Percentiles rank a stretch among this genome's conserved stretches.
Conservation (phyloP, 2,888 invertebrate genomes). For the Fissipunctia ypsillon region DNA sequence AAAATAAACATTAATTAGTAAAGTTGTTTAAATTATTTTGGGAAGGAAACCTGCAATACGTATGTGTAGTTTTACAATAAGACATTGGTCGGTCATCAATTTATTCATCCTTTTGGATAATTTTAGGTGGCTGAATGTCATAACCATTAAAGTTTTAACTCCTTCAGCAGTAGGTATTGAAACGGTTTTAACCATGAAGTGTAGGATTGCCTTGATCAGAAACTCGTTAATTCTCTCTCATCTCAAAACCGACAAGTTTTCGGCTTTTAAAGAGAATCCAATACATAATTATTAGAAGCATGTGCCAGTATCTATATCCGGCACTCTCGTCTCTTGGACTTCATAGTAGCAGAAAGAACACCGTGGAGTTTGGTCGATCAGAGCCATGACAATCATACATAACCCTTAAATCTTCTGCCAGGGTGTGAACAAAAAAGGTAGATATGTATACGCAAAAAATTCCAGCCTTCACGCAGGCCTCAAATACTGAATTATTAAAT, state of each 20-base stretch:
- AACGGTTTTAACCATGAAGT: neutral
- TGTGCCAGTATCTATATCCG: neutral
- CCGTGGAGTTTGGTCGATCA: neutral
- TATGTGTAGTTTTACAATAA: neutral
- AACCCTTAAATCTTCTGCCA: too few species aligned
- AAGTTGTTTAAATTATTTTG: slow-evolving; percentile 2
- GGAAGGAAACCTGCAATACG: neutral
- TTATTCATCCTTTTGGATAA: neutral
- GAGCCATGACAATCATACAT: neutral
- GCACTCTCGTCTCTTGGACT: neutral
- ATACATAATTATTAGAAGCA: neutral
- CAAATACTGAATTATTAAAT: neutral
- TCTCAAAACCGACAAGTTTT: neutral
- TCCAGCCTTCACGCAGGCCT: neutral
- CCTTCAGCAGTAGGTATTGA: neutral
- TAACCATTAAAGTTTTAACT: neutral
- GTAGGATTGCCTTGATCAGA: neutral
- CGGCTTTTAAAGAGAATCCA: neutral
- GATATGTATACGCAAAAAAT: too few species aligned
- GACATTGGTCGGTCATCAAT: neutral
- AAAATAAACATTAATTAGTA: slow-evolving; percentile 18
- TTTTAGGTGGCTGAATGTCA: neutral
- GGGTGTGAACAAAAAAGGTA: too few species aligned
- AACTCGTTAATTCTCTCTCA: neutral
- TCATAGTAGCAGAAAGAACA: neutral